Evolutionary conservation across 1,140 invertebrate species (phyloP).

Genomic region (Bombus polaris): DNA sequence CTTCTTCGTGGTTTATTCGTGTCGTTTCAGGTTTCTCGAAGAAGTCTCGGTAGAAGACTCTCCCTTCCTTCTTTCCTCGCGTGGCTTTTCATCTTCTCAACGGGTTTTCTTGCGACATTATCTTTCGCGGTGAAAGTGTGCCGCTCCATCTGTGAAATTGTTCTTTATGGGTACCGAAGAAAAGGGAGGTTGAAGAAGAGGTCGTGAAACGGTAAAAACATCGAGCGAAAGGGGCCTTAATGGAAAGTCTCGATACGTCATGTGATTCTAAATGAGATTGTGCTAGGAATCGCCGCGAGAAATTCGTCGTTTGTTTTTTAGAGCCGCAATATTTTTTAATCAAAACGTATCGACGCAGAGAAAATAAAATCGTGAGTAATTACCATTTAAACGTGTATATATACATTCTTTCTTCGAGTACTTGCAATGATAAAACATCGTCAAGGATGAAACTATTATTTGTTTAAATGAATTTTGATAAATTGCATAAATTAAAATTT

Average conservation of each 20-base stretch:
- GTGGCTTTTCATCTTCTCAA: slow-evolving; percentile 19
- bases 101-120: slow-evolving; percentile 20
- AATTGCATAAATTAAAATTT: not conserved
- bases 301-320: not conserved
- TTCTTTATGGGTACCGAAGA: not conserved
- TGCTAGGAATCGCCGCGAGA: not conserved
- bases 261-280: slow-evolving; percentile 34
- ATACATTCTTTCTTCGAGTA: not conserved
- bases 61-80: not conserved
- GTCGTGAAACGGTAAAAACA: slow-evolving; percentile 13
- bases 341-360: not conserved
- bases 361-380: not conserved
- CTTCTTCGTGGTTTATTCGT: slow-evolving; percentile 6
- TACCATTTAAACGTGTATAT: not conserved
- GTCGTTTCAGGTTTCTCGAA: not conserved
- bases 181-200: not conserved
- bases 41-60: not conserved
- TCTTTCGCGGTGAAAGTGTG: slow-evolving; percentile 10
- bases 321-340: not conserved
- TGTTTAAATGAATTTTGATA: no score
- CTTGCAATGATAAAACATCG: no score
- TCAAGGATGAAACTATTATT: no score
- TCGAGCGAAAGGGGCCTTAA: slow-evolving; percentile 14
- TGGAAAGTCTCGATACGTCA: slow-evolving; percentile 36
- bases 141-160: slow-evolving; percentile 24